Percentiles rank a stretch among this genome's conserved stretches.
Evolutionary conservation across 2,888 invertebrate species (phyloP).

Genomic region (Ornithoptera priamus): DNA sequence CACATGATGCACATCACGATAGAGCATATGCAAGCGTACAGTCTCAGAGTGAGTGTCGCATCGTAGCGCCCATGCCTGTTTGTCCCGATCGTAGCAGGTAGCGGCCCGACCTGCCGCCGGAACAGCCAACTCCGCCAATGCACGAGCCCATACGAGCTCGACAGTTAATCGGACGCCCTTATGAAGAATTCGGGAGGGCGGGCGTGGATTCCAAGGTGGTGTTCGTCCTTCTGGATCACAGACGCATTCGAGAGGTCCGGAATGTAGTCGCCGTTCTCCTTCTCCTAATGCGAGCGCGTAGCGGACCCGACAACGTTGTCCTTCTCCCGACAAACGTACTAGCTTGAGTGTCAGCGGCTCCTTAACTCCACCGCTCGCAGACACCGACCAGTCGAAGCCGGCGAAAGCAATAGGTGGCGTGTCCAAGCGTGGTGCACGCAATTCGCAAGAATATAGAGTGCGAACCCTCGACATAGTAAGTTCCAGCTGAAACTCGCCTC

Average conservation of each 20-base stretch:
- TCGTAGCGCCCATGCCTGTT: constrained; percentile 88
- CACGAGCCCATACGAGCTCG: constrained; percentile 86
- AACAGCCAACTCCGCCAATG: constrained; percentile 76
- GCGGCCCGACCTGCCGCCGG: constrained; percentile 80
- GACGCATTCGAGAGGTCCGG: constrained; percentile 85
- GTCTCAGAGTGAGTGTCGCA: constrained; percentile 88
- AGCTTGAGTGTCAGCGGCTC: constrained; percentile 80
- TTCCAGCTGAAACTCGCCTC: constrained; percentile 90
- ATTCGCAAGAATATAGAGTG: constrained; percentile 87
- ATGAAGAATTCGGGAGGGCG: constrained; percentile 80
- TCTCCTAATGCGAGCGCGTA: constrained; percentile 86
- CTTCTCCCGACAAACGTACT: constrained; percentile 88
- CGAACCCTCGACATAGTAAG: constrained; percentile 87
- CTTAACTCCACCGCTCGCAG: constrained; percentile 82
- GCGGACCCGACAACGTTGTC: constrained; percentile 87
- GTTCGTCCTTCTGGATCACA: constrained; percentile 86
- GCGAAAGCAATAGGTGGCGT: constrained; percentile 85
- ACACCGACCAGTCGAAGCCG: constrained; percentile 90
- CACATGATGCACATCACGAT: constrained; percentile 88
- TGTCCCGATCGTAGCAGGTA: constrained; percentile 89
- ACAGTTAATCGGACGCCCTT: constrained; percentile 85
- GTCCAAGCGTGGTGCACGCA: constrained; percentile 80
- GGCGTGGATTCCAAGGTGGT: constrained; percentile 85
- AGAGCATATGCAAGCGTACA: constrained; percentile 86
- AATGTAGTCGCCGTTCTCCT: constrained; percentile 83